Conservation (phyloP, 2,113 vertebrate species). For the Grantiella picta region DNA sequence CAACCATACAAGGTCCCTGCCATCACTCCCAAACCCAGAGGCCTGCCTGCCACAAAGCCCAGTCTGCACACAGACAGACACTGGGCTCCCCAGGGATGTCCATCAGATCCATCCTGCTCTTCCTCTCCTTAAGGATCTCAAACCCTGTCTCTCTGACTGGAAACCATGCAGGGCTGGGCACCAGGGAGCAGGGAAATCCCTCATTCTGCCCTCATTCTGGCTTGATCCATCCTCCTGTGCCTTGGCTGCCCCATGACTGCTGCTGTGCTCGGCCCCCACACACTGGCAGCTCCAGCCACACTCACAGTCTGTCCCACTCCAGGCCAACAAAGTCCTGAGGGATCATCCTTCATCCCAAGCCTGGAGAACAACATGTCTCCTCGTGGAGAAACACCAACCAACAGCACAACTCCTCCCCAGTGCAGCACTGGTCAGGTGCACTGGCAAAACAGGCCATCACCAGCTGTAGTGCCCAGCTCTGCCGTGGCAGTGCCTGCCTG, state of each 20-base stretch:
- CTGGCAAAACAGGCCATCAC: fast-evolving
- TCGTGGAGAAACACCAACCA: not conserved
- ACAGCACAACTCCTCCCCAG: not conserved
- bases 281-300: fast-evolving
- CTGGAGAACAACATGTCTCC: not conserved
- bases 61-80: not conserved
- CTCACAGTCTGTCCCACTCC: not conserved
- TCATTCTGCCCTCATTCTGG: not conserved
- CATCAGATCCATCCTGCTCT: not conserved
- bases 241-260: not conserved
- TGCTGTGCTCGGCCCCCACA: not conserved
- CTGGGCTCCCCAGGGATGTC: not conserved
- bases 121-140: not conserved
- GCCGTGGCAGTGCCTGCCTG: fast-evolving
- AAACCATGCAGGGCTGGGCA: not conserved
- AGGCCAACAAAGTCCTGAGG: not conserved
- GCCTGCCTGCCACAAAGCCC: not conserved
- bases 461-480: not conserved
- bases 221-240: not conserved
- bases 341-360: not conserved
- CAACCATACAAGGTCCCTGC: not conserved
- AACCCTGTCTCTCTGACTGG: not conserved
- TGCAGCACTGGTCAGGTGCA: fast-evolving
- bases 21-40: not conserved
- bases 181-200: not conserved